Evolutionary conservation across 2,113 vertebrate species (phyloP).

Genomic region (Phycodurus eques): DNA sequence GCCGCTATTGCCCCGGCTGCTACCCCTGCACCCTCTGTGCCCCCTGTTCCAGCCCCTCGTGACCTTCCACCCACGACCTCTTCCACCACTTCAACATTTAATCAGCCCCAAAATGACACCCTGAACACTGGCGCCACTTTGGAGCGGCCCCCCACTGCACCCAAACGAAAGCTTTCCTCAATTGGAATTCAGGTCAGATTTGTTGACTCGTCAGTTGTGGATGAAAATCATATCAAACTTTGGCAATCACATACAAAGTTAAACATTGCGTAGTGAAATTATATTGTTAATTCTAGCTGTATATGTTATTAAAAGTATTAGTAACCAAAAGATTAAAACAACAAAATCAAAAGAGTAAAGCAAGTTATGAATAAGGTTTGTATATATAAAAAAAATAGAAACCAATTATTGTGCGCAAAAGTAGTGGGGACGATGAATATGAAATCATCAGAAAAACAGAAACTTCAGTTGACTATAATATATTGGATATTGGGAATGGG

Average conservation of each 20-base stretch:
- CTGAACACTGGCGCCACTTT: conserved; percentile 77
- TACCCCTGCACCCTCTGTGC: conserved; percentile 73
- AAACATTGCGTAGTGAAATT: background rate
- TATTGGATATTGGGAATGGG: too few relatives aligned
- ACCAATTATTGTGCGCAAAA: background rate
- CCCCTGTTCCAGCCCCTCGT: conserved; percentile 73
- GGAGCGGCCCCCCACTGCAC: conserved; percentile 77
- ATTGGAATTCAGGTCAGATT: conserved; percentile 93
- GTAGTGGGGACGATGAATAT: background rate
- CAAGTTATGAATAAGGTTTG: too few relatives aligned
- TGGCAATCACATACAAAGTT: background rate
- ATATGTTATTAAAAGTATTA: too few relatives aligned
- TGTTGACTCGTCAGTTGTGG: background rate
- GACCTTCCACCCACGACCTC: conserved; percentile 77
- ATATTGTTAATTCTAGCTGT: background rate
- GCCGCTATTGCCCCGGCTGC: conserved; percentile 76
- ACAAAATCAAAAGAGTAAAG: too few relatives aligned
- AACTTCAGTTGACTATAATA: background rate
- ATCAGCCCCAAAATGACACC: conserved; percentile 67
- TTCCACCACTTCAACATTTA: conserved; percentile 36
- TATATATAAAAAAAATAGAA: background rate
- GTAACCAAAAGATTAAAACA: too few relatives aligned
- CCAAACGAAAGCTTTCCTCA: conserved; percentile 94
- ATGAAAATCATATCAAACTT: background rate
- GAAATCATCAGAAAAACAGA: background rate